Evolutionary conservation across 2,888 invertebrate genomes (phyloP).

Genomic region (Cephonodes hylas): DNA sequence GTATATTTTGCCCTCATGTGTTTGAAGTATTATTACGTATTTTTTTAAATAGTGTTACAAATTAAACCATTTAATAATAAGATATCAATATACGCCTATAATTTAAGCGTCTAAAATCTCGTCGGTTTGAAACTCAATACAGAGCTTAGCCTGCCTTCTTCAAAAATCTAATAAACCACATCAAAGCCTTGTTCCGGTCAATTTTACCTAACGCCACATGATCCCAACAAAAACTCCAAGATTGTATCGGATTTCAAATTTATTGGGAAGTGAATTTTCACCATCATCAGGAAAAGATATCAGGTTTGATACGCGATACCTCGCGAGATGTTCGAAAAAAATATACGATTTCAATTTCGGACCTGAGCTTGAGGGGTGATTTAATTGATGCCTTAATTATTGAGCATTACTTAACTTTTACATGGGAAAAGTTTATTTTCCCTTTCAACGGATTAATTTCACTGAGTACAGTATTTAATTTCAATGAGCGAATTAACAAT

Average conservation of each 20-base stretch:
- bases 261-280: background rate
- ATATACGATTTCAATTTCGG: background rate
- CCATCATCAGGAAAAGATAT: background rate
- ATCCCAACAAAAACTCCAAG: background rate
- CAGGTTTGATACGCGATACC: background rate
- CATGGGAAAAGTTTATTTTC: background rate
- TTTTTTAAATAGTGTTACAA: too few species aligned
- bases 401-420: background rate
- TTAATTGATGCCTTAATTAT: background rate
- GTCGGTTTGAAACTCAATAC: background rate
- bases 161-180: background rate
- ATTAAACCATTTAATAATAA: too few species aligned
- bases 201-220: background rate
- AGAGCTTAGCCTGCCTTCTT: background rate
- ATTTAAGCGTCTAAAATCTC: background rate
- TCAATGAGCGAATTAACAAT: too few species aligned
- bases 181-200: slow-evolving; percentile 1
- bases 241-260: background rate
- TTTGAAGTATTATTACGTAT: too few species aligned
- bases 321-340: background rate
- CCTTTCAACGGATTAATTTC: background rate
- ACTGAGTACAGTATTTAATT: too few species aligned
- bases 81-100: background rate
- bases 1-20: too few species aligned
- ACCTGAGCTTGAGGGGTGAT: background rate